Evolutionary conservation across 35 echinoderm and acorn worm species (phyloP).

Genomic region (Stichopus chloronotus): DNA sequence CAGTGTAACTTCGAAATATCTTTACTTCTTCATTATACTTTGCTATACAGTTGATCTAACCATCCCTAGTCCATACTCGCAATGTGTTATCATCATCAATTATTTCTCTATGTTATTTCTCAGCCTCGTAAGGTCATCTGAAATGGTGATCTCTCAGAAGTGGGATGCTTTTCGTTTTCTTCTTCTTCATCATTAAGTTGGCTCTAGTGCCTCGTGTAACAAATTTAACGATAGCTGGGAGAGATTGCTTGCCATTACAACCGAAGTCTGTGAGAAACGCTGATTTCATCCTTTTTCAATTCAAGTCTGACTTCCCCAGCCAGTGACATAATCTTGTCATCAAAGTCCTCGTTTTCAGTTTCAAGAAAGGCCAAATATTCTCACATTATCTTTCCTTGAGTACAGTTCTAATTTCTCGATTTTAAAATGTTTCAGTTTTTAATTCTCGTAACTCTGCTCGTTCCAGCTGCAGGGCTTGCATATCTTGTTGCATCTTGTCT

Average conservation of each 20-base stretch:
- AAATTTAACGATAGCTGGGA: slow-evolving; percentile 22
- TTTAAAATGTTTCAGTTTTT: not conserved
- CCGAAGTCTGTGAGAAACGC: slow-evolving; percentile 22
- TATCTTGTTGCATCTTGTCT: slow-evolving; percentile 21
- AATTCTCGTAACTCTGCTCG: not conserved
- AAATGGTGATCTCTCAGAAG: not conserved
- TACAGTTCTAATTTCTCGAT: slow-evolving; percentile 48
- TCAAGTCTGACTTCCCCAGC: not conserved
- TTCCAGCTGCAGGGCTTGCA: not conserved
- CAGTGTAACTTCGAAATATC: slow-evolving; percentile 12
- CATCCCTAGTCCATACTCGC: slow-evolving; percentile 55
- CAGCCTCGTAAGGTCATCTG: slow-evolving; percentile 36
- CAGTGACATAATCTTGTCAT: not conserved
- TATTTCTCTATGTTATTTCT: slow-evolving; percentile 18
- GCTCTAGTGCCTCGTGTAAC: slow-evolving; percentile 2
- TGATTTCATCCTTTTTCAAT: slow-evolving; percentile 9
- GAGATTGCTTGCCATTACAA: slow-evolving; percentile 4
- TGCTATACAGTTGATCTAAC: slow-evolving; percentile 31
- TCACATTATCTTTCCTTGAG: slow-evolving; percentile 18
- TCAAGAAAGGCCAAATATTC: slow-evolving; percentile 24
- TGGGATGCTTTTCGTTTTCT: not conserved
- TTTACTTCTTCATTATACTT: not conserved
- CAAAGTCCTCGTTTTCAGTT: slow-evolving; percentile 44
- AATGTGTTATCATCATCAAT: slow-evolving; percentile 5
- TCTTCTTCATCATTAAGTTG: not conserved